Base-by-base conservation (phyloP, 2,888 invertebrate species). In the Epinotia nisella region DNA sequence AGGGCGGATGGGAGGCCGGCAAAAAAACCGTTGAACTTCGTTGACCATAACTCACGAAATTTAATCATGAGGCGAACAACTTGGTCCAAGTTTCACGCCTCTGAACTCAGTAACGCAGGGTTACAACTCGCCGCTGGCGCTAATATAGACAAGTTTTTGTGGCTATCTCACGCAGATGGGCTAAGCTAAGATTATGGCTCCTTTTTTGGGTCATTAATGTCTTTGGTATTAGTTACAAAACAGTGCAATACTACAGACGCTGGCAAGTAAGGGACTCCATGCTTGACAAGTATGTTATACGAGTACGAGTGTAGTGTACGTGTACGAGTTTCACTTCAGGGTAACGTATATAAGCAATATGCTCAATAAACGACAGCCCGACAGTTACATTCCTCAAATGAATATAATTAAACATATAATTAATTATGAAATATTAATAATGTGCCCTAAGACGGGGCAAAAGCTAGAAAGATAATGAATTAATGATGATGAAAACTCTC, bases 11-110 rank as follows among this genome's bases (percentile, higher is more conserved):
- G 78, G 80, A 78, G 79, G 78, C 82, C 81, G 81, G 81, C 82
- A 80, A 83, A 88, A 88, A 89, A 89, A 87, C 81, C 82, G 79
- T 79, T 79, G 79, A 86, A 85, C 83, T 85, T 80, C 78, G 78
- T 81, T 85, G 84, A 85, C 87, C 85, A 86, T 90, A 89, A 89
- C 85, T 90, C 87, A 86, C 81, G 80, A 86, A 90, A 90, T 90
- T 89, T 89, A 90, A 91, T 90, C 88, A 90, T 88, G 85, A 82
- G 81, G 80, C 76, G 69, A 71, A 55, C 73, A 68, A 73, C 65
- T 76, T 77, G 78, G 79, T 78, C 78, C 79, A 85, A 86, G 81
- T 87, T 84, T 78, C 79, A 55, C 64, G 76, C 79, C 76, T 74
- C 79, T 76, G 75, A 76, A 74, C 68, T 69, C 61, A 45, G 71